Evolutionary conservation across 2,113 vertebrate species (phyloP).

Genomic region (Stegostoma tigrinum): DNA sequence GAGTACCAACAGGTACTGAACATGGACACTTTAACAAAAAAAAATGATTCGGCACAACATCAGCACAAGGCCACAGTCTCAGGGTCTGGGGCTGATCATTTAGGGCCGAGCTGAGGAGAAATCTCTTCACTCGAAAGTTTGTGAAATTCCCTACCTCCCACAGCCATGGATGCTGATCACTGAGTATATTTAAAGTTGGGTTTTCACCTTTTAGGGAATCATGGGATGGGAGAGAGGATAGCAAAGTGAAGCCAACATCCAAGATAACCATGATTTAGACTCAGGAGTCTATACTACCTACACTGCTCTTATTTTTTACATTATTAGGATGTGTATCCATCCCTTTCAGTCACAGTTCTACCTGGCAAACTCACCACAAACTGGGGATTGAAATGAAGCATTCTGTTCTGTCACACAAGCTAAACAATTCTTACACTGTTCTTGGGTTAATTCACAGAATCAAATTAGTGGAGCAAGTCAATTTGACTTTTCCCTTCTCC

Average conservation of each 20-base stretch:
- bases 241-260: not conserved
- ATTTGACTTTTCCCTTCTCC: not conserved
- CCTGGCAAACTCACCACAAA: not conserved
- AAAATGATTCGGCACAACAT: not conserved
- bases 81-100: not conserved
- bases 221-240: not conserved
- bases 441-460: not conserved
- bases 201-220: not conserved
- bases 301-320: too few relatives aligned
- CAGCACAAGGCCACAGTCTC: not conserved
- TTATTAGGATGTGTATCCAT: not conserved
- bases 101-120: not conserved
- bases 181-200: not conserved
- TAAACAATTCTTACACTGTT: not conserved
- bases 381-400: not conserved
- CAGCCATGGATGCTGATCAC: too few relatives aligned
- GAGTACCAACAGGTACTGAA: not conserved
- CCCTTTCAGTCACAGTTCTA: not conserved
- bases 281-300: not conserved
- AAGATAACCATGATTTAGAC: not conserved
- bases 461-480: not conserved
- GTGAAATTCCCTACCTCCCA: not conserved
- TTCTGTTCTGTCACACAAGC: not conserved
- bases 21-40: not conserved
- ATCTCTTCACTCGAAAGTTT: not conserved